Conservation (phyloP, 2,888 invertebrate genomes). For the Ceratothoa steindachneri region DNA sequence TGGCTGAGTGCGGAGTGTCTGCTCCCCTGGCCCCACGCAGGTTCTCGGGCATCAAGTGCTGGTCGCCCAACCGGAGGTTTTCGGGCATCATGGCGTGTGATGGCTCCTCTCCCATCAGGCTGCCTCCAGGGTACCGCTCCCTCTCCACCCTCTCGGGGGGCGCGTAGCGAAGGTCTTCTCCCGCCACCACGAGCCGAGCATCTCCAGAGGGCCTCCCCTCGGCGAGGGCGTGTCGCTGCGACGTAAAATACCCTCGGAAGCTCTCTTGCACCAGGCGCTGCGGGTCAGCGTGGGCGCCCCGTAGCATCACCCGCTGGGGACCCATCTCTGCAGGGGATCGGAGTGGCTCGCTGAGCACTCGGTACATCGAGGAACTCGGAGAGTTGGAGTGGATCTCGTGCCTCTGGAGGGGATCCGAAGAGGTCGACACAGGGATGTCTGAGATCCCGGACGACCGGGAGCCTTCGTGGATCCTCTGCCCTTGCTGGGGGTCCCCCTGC, state of each 20-base stretch:
- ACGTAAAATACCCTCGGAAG: constrained; percentile 36
- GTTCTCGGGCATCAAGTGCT: constrained; percentile 38
- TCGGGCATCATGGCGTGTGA: not conserved
- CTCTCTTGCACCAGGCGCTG: constrained; percentile 46
- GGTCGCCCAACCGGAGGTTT: not conserved
- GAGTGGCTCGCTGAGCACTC: constrained; percentile 27
- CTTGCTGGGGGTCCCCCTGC: constrained; percentile 23
- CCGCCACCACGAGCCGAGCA: not conserved
- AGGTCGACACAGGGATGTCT: not conserved
- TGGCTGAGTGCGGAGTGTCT: constrained; percentile 26
- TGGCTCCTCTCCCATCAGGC: not conserved
- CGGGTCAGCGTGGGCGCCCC: constrained; percentile 42
- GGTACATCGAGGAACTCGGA: constrained; percentile 7
- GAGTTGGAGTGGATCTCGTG: not conserved
- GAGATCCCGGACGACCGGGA: not conserved
- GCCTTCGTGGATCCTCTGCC: not conserved
- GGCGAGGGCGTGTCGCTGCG: constrained; percentile 22
- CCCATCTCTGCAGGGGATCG: constrained; percentile 24
- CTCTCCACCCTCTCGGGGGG: constrained; percentile 20
- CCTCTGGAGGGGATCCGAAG: not conserved
- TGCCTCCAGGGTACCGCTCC: constrained; percentile 20
- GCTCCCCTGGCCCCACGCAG: constrained; percentile 22
- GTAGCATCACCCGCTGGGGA: constrained; percentile 20
- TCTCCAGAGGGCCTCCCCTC: not conserved
- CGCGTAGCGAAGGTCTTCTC: constrained; percentile 24